A percentile compares a stretch with the other conserved stretches of the same genome.
These are phyloP conservation scores for Eulimnadia texana DNA, from an alignment of 1,140 invertebrate species.

Conservation along the genomic window DNA sequence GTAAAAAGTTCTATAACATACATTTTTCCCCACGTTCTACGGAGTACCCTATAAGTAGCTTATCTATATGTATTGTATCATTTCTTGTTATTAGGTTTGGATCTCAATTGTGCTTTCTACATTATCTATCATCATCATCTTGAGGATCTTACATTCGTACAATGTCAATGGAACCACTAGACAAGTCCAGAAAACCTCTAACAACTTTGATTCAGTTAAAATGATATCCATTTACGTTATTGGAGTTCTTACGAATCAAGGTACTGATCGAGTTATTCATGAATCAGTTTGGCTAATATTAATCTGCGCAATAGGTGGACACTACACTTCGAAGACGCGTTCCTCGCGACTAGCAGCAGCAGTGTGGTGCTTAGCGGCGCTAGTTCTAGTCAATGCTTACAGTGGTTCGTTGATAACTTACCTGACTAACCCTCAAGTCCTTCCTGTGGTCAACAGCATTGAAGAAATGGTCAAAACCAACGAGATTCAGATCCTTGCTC, in stretches of 20 bases:
- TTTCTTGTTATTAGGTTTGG: background rate
- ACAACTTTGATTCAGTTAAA: background rate
- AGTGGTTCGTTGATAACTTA: background rate
- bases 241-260: background rate
- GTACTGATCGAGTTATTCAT: background rate
- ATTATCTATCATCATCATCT: too few relatives aligned
- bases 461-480: background rate
- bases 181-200: background rate
- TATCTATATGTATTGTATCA: background rate
- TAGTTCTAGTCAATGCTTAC: background rate
- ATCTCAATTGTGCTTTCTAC: too few relatives aligned
- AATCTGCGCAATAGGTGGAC: background rate
- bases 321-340: background rate
- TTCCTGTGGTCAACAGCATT: background rate
- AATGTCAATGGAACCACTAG: background rate
- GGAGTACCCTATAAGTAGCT: background rate
- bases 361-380: background rate
- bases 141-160: background rate
- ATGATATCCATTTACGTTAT: background rate
- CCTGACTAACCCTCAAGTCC: background rate
- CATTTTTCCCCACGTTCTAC: too few relatives aligned
- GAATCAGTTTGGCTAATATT: background rate
- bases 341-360: background rate
- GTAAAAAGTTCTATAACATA: too few relatives aligned
- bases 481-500: background rate